phyloP scores from a whole-genome alignment of 2,797 vertebrate genomes.

The Synanceia verrucosa region DNA sequence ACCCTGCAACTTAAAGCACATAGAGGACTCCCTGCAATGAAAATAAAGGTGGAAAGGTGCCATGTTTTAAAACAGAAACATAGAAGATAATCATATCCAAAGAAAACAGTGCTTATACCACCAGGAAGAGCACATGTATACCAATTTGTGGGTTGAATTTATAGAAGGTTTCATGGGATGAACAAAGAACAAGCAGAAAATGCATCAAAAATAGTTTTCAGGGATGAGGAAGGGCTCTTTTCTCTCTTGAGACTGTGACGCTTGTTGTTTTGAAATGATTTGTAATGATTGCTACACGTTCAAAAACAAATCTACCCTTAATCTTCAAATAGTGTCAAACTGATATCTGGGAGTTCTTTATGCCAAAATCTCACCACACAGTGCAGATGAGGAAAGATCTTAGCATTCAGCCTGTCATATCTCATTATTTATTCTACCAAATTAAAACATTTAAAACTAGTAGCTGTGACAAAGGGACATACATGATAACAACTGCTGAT shows the following conservation, averaged over 20 bases:
- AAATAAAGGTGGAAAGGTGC: neutral
- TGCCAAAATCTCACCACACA: conserved; percentile 5
- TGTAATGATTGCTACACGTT: too few species aligned
- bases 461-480: neutral
- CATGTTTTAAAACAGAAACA: too few species aligned
- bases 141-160: neutral
- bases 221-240: too few species aligned
- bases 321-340: too few species aligned
- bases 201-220: too few species aligned
- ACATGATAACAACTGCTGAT: neutral
- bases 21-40: neutral
- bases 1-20: neutral
- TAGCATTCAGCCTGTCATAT: conserved; percentile 7
- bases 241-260: neutral
- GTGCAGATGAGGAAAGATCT: neutral
- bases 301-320: too few species aligned
- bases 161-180: too few species aligned
- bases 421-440: conserved; percentile 1
- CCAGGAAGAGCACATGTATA: too few species aligned
- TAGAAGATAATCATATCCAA: too few species aligned
- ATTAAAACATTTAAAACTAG: conserved; percentile 10
- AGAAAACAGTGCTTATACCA: neutral
- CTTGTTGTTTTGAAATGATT: neutral
- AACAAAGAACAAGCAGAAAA: too few species aligned
- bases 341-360: neutral